phyloP scores from a whole-genome alignment of 2,113 vertebrate genomes.

The Picathartes gymnocephalus region DNA sequence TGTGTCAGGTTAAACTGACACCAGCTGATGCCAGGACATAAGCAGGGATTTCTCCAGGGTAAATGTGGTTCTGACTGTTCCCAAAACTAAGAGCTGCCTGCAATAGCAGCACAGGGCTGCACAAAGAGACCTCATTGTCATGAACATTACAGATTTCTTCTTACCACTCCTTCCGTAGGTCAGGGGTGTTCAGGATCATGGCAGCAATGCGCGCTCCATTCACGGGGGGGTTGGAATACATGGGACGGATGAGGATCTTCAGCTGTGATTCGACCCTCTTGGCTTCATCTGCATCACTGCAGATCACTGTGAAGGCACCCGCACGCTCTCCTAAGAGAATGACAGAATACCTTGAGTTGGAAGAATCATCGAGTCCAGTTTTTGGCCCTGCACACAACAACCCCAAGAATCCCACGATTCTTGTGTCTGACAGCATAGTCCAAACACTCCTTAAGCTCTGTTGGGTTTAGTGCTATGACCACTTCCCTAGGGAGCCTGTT shows the following conservation, averaged over 20 bases:
- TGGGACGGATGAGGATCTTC: conserved; percentile 96
- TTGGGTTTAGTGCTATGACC: not conserved
- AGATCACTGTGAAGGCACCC: conserved; percentile 91
- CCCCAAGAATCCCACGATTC: not conserved
- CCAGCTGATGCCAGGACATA: not conserved
- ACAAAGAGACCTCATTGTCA: not conserved
- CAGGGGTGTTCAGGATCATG: conserved; percentile 86
- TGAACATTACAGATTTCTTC: not conserved
- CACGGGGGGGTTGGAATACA: conserved; percentile 96
- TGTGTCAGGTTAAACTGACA: not conserved
- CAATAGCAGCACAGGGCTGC: not conserved
- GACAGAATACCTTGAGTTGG: not conserved
- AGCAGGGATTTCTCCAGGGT: not conserved
- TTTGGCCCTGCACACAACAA: not conserved
- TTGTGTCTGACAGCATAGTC: not conserved
- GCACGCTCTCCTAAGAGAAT: conserved; percentile 86
- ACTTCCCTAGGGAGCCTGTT: not conserved
- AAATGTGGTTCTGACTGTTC: not conserved
- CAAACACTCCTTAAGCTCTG: not conserved
- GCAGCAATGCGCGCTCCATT: conserved; percentile 93
- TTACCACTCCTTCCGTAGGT: conserved; percentile 90
- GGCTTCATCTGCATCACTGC: conserved; percentile 87
- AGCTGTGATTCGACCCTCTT: conserved; percentile 95
- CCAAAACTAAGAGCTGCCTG: not conserved
- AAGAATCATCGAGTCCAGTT: not conserved